Base-by-base conservation (phyloP, 2,888 invertebrate species). In the Acrocera orbiculus region DNA sequence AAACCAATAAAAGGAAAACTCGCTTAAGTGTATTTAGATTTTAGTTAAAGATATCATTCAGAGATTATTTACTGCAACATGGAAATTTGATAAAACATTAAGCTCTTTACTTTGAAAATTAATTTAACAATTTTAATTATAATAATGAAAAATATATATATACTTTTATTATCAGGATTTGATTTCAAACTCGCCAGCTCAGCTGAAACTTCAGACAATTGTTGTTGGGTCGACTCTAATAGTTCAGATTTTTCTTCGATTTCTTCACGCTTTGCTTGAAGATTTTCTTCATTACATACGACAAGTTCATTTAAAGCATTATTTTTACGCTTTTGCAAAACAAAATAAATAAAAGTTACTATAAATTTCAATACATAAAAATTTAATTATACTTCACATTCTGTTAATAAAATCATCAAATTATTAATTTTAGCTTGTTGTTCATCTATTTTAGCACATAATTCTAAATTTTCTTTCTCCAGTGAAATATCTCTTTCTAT, bases 151-250 rank as follows among this genome's bases (percentile, higher is more conserved):
- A n/a, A 16, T 16, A 28, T 13, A 29, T 16, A 29, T 4, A 38
- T 42, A 58, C 59, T 54, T 41, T 45, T 46, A 27, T 48, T 44
- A 13, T 53, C 50, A 0, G 57, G 51, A 2, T 43, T 44, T 8
- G 46, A 43, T 25, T 50, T 49, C 0, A 58, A 39, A 30, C 49
- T 15, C 0, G 53, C 50, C 27, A 61, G 44, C 41, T 57, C 53
- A 5, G 52, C 43, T 43, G 53, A 55, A 14, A 58, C 47, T 26
- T 61, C 58, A 13, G 47, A 46, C 22, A 58, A 37, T 40, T 56
- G 52, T 30, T 58, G 58, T 37, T 61, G 61, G 2, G 53, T 45
- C 34, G 52, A 51, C 37, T 61, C 59, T 10, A 59, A 39, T 17
- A 53, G 39, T 28, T 50, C 46, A 1, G 48, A 28, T 30, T 53